A percentile compares a stretch with the other conserved stretches of the same genome.
phyloP scores from a whole-genome alignment of 2,888 invertebrate species.

The Aphodius granarius region DNA sequence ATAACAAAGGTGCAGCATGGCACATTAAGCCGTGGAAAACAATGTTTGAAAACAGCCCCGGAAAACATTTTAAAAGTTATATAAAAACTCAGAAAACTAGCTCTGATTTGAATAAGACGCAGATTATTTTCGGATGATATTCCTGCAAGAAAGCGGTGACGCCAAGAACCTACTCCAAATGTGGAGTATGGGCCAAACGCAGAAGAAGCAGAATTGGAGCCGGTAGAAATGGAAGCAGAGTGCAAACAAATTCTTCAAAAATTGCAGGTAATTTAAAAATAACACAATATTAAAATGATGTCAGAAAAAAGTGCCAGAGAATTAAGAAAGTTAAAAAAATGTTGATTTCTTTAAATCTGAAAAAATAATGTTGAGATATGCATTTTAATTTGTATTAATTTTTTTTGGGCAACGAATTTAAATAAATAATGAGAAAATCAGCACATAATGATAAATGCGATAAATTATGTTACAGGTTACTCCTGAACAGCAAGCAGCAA shows the following conservation, averaged over 20 bases:
- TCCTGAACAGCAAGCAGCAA: neutral
- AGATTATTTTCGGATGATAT: neutral
- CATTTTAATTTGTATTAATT: neutral
- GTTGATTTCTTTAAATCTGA: too few species aligned
- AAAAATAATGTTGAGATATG: too few species aligned
- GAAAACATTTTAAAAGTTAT: conserved; percentile 17
- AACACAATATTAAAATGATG: too few species aligned
- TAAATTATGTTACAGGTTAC: too few species aligned
- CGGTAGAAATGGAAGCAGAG: conserved; percentile 2
- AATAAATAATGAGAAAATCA: too few species aligned
- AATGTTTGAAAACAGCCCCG: neutral
- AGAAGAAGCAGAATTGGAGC: neutral
- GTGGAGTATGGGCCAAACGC: neutral
- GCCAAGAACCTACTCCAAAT: neutral
- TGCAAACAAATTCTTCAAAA: neutral
- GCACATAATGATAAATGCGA: too few species aligned
- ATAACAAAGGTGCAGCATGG: conserved; percentile 30
- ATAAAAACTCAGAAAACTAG: neutral
- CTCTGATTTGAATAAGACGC: neutral
- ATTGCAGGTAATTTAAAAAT: neutral
- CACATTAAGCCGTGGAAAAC: conserved; percentile 13
- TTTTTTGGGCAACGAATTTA: neutral
- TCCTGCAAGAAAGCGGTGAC: neutral
- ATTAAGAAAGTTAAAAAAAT: too few species aligned
- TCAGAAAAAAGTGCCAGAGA: too few species aligned